Evolutionary conservation across 2,113 vertebrate genomes (phyloP).

Genomic region (Cryptomyrus ogoouensis): DNA sequence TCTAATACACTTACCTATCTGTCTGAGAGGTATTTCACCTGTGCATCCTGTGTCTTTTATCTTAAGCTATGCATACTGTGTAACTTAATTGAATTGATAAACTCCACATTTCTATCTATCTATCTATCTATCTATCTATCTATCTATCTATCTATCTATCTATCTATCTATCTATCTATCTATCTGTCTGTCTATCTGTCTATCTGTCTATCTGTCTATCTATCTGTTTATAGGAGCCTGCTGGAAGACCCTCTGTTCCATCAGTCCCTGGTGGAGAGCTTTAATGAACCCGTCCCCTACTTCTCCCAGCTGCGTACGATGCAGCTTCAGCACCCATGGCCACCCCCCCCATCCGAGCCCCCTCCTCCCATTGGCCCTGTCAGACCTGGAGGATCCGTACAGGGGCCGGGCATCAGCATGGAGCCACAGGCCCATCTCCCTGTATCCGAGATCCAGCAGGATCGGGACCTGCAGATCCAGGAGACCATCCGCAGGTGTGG

Average conservation of each 20-base stretch:
- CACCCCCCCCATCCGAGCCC: slow-evolving; percentile 28
- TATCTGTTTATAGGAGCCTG: slow-evolving; percentile 56
- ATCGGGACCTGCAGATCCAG: slow-evolving; percentile 42
- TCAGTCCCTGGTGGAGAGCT: slow-evolving; percentile 42
- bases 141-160: no score
- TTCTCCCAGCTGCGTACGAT: slow-evolving; percentile 57
- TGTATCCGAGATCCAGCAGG: slow-evolving; percentile 20
- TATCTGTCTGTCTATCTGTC: background rate
- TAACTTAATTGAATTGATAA: no score
- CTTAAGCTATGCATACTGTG: no score
- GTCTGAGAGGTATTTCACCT: no score
- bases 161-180: no score
- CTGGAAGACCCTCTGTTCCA: slow-evolving; percentile 70
- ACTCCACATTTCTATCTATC: no score
- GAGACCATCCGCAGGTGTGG: slow-evolving; percentile 54
- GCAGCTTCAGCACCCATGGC: slow-evolving; percentile 36
- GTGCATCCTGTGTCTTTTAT: no score
- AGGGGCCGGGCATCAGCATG: background rate
- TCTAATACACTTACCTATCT: background rate
- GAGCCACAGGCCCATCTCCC: slow-evolving; percentile 12
- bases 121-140: background rate
- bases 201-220: background rate
- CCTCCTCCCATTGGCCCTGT: background rate
- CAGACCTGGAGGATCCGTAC: background rate
- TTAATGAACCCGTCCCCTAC: slow-evolving; percentile 61